These are phyloP conservation scores for Ascidia mentula DNA, from an alignment of 23 tunicate genomes.

Conservation along the genomic window DNA sequence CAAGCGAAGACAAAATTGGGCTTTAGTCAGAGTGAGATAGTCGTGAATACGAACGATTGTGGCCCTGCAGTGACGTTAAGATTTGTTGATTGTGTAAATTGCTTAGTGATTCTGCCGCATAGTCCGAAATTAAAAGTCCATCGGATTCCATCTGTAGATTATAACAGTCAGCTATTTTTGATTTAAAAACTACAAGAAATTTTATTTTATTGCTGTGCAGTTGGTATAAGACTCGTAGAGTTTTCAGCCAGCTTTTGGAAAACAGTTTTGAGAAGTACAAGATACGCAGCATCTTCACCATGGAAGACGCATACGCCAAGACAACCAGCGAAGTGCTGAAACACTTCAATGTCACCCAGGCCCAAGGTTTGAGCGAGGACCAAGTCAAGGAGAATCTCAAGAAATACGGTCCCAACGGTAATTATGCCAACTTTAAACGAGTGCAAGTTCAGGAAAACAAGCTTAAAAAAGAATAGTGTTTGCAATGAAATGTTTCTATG, in stretches of 20 bases:
- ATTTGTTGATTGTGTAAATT: no score
- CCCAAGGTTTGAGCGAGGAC: constrained; percentile 47
- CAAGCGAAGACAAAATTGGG: background rate
- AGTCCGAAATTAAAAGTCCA: no score
- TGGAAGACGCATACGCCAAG: constrained; percentile 83
- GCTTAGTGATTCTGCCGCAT: no score
- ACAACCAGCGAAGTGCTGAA: constrained; percentile 69
- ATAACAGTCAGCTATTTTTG: background rate
- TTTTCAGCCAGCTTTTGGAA: background rate
- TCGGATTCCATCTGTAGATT: background rate
- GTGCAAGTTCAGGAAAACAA: no score
- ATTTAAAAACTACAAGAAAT: no score
- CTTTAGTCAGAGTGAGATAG: no score
- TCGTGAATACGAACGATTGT: no score
- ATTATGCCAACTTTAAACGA: background rate
- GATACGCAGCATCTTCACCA: background rate
- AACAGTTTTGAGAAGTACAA: background rate
- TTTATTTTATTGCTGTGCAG: background rate
- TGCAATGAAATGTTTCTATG: no score
- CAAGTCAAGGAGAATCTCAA: constrained; percentile 54
- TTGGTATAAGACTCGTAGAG: background rate
- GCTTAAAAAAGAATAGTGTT: no score
- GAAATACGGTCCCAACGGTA: constrained; percentile 86
- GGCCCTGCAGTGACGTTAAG: no score
- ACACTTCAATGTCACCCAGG: constrained; percentile 51